Base-by-base conservation (phyloP, 2,113 vertebrate genomes). In the Euleptes europaea region DNA sequence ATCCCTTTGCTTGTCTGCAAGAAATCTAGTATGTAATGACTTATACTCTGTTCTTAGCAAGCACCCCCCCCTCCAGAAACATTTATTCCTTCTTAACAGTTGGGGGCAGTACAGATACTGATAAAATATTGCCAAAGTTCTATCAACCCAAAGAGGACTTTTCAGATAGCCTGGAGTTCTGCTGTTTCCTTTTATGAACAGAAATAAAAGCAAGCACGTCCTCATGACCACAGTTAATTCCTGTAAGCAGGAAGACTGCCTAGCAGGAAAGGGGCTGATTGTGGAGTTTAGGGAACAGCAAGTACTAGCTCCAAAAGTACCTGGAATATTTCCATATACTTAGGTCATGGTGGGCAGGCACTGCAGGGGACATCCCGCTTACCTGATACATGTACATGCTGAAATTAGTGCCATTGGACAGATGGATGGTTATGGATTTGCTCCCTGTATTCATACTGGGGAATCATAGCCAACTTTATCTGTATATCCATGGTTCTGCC, bases 311-410 rank as follows among this genome's bases (percentile, higher is more conserved):
- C 49, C 44, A 51, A 44, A 44, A 23, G n/a, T 33, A 31, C 23
- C 77, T 65, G n/a, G 13, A 66, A 40, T 47, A 73, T 35, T 35
- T 73, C 40, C 13, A 8, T 83, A 26, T 40, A 66, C 10, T 47
- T 40, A 21, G 28, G 31, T 33, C 49, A 72, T 17, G 23, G 33
- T 83, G 23, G 51, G 9, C 28, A 49, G 38, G 51, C 28, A 60
- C 33, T 65, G 8, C 26, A 83, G 65, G 42, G 19, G 69, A 35
- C 0, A 0, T 65, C 87, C 84, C 8, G 0, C 96, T 96, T 97
- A 97, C 97, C 97, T 98, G 97, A 92, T 97, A 97, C 97, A 97
- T 97, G 96, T 94, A 97, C 94, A 97, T 97, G 94, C 96, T 97
- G 96, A 97, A 95, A 88, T 95, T 94, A 93, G 94, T 97, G 95